phyloP scores from a whole-genome alignment of 2,888 invertebrate genomes.

The Microchrysa polita region DNA sequence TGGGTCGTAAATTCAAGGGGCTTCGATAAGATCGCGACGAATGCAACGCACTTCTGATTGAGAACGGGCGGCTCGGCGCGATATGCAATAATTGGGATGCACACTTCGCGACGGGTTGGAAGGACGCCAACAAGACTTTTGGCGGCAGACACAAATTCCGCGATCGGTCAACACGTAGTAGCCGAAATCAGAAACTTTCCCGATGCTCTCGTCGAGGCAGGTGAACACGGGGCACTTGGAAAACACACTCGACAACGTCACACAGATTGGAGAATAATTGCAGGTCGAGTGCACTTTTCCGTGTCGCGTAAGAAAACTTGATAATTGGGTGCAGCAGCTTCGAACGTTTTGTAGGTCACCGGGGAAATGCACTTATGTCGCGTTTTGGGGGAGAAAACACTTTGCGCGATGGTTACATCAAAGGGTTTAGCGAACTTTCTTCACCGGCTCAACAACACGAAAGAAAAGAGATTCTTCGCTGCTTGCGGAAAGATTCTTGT shows the following conservation, averaged over 20 bases:
- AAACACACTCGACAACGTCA: neutral
- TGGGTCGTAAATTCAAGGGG: neutral
- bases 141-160: constrained; percentile 12
- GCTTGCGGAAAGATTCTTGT: no score
- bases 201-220: constrained; percentile 22
- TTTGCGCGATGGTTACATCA: neutral
- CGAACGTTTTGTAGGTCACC: constrained; percentile 22
- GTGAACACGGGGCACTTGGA: neutral
- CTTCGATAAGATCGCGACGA: neutral
- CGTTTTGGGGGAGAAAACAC: neutral
- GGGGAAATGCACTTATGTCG: constrained; percentile 18
- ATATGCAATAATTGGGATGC: no score
- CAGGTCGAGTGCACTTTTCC: constrained; percentile 1
- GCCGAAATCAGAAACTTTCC: neutral
- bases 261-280: neutral
- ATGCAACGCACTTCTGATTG: neutral
- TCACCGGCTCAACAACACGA: no score
- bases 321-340: neutral
- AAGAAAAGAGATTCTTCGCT: no score
- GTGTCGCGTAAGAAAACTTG: neutral
- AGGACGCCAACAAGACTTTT: neutral
- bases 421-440: no score
- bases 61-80: no score
- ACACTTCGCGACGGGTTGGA: neutral
- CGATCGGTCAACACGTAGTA: neutral